These are phyloP conservation scores for Mayetiola destructor DNA, from an alignment of 2,888 invertebrate genomes.

Conservation along the genomic window DNA sequence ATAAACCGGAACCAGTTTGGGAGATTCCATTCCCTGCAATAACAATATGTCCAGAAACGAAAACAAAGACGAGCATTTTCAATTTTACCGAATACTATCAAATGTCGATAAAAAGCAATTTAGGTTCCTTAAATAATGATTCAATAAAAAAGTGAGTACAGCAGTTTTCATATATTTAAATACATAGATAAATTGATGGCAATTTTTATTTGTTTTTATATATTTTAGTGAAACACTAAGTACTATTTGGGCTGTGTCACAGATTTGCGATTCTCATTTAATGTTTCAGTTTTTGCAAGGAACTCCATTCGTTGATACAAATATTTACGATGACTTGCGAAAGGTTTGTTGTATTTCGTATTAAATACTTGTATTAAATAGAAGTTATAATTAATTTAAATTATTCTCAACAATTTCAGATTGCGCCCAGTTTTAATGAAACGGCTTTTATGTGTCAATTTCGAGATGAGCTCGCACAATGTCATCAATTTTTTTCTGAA, in stretches of 20 bases:
- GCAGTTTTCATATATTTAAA: neutral
- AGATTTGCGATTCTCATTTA: conserved; percentile 46
- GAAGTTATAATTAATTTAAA: neutral
- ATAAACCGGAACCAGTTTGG: conserved; percentile 46
- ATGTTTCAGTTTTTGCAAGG: conserved; percentile 36
- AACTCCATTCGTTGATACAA: neutral
- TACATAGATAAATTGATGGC: too few species aligned
- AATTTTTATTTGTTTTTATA: neutral
- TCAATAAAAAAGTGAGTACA: neutral
- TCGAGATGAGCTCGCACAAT: conserved; percentile 37
- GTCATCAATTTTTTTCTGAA: conserved; percentile 45
- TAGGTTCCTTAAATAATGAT: neutral
- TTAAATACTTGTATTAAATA: too few species aligned
- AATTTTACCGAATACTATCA: conserved; percentile 43
- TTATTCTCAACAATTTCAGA: neutral
- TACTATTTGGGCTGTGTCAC: conserved; percentile 35
- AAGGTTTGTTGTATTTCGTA: neutral
- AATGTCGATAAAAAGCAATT: neutral
- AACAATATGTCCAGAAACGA: conserved; percentile 53
- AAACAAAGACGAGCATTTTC: conserved; percentile 45
- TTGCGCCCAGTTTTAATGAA: conserved; percentile 38
- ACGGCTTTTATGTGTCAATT: conserved; percentile 45
- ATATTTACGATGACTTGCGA: neutral
- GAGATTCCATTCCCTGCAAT: conserved; percentile 51
- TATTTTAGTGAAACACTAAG: neutral